phyloP scores from a whole-genome alignment of 2,797 vertebrate species.

The Lithobates pipiens region DNA sequence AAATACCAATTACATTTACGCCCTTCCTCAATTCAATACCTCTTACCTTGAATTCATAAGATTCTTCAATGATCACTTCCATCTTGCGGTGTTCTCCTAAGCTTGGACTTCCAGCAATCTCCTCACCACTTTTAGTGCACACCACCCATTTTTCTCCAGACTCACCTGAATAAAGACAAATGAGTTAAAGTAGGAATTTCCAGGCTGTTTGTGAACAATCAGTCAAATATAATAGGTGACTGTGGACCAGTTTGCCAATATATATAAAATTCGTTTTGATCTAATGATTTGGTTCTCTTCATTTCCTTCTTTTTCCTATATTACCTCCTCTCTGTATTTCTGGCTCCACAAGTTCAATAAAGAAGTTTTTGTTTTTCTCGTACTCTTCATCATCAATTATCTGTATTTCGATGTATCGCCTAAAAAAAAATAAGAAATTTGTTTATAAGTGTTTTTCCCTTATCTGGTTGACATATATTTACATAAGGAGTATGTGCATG shows the following conservation, averaged over 20 bases:
- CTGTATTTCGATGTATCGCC: conserved; percentile 86
- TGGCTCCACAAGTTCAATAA: conserved; percentile 82
- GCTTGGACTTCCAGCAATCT: conserved; percentile 84
- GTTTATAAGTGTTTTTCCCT: neutral
- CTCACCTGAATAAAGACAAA: conserved; percentile 72
- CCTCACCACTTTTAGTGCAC: conserved; percentile 76
- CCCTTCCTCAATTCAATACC: no score
- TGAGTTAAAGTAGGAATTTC: no score
- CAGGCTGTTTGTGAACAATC: no score
- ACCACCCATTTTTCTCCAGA: conserved; percentile 81
- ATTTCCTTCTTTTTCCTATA: neutral
- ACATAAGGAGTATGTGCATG: neutral
- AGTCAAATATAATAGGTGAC: no score
- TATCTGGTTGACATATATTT: neutral
- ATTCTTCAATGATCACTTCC: conserved; percentile 85
- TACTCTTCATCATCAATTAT: conserved; percentile 89
- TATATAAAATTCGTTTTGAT: no score
- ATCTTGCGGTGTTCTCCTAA: conserved; percentile 80
- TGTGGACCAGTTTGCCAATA: no score
- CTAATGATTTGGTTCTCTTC: neutral
- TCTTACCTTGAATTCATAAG: conserved; percentile 86
- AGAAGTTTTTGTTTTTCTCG: conserved; percentile 87
- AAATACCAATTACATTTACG: no score
- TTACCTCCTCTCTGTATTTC: conserved; percentile 31
- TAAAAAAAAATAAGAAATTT: conserved; percentile 53